Conservation (phyloP, 2,113 vertebrate species). For the human region GRCh38 chrX:145290501-145291000, state of each 20-base stretch:
- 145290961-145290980: conserved; percentile 28
- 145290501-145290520: background rate
- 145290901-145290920: conserved; percentile 44
- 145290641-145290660: background rate
- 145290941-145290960: conserved; percentile 41
- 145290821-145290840: conserved; percentile 32
- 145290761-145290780: background rate
- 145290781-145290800: background rate
- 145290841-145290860: conserved; percentile 60
- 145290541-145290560: background rate
- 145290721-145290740: background rate
- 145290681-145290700: background rate
- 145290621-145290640: background rate
- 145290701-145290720: background rate
- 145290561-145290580: background rate
- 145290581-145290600: background rate
- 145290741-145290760: background rate
- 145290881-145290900: conserved; percentile 38
- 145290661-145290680: background rate
- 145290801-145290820: background rate
- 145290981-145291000: conserved; percentile 52
- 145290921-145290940: background rate
- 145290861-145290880: conserved; percentile 17
- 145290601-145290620: background rate
- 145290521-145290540: background rate